A percentile compares a stretch with the other conserved stretches of the same genome.
Evolutionary conservation across 2,888 invertebrate species (phyloP).

Genomic region (Ennomos erosarius): DNA sequence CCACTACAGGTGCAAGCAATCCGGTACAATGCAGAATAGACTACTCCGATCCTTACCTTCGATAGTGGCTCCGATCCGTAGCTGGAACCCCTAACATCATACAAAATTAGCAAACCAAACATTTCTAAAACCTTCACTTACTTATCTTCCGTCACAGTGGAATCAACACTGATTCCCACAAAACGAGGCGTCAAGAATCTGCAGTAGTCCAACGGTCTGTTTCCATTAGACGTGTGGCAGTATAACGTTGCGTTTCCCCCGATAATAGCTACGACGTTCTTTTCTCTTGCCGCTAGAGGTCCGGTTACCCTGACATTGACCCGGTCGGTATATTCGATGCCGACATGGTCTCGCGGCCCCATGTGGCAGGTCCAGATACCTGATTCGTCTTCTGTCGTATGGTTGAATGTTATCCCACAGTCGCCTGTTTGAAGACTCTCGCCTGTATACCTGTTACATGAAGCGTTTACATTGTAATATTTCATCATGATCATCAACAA

Average conservation of each 20-base stretch:
- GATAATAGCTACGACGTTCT: slow-evolving; percentile 46
- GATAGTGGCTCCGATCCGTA: too few species aligned
- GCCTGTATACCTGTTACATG: slow-evolving; percentile 67
- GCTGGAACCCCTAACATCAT: too few species aligned
- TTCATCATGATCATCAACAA: too few species aligned
- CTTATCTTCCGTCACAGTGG: slow-evolving; percentile 65
- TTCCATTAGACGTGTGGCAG: slow-evolving; percentile 73
- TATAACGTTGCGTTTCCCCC: slow-evolving; percentile 61
- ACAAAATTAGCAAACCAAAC: too few species aligned
- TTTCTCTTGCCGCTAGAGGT: slow-evolving; percentile 65
- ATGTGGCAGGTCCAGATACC: slow-evolving; percentile 81
- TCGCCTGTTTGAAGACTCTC: slow-evolving; percentile 72
- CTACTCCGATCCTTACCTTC: too few species aligned
- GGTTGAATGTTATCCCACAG: slow-evolving; percentile 73
- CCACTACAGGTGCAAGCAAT: too few species aligned
- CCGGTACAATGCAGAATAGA: too few species aligned
- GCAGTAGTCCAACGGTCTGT: slow-evolving; percentile 75
- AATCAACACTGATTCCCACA: slow-evolving; percentile 72
- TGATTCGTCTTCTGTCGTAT: slow-evolving; percentile 57
- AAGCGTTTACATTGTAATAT: too few species aligned
- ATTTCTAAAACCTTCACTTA: slow-evolving; percentile 49
- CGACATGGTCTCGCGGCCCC: slow-evolving; percentile 64
- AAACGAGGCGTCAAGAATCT: slow-evolving; percentile 71
- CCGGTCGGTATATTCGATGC: slow-evolving; percentile 64
- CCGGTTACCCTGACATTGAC: slow-evolving; percentile 74